phyloP scores from a whole-genome alignment of 2,888 invertebrate species.

The Agrochola lychnidis region DNA sequence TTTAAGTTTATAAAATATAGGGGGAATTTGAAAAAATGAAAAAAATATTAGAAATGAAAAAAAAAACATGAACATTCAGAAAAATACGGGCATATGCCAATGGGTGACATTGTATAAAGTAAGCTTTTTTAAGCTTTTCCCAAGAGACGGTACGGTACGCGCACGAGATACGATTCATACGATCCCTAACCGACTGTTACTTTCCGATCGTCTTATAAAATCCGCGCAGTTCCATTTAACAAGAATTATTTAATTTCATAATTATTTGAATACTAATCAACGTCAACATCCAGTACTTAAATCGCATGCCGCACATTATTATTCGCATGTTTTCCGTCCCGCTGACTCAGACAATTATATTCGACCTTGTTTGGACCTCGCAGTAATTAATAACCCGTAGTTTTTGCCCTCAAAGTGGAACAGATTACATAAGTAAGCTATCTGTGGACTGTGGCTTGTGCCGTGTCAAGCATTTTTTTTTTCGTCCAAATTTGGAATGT shows the following conservation, averaged over 20 bases:
- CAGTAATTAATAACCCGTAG: slow-evolving; percentile 63
- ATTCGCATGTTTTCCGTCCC: slow-evolving; percentile 47
- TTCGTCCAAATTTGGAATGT: slow-evolving; percentile 28
- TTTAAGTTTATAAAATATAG: too few species aligned
- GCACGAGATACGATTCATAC: neutral
- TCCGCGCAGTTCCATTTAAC: neutral
- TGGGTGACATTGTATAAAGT: too few species aligned
- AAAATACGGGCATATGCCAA: too few species aligned
- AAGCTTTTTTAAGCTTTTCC: neutral
- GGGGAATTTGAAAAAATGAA: too few species aligned
- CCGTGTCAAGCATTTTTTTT: slow-evolving; percentile 30
- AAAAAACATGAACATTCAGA: too few species aligned
- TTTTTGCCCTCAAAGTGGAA: slow-evolving; percentile 67
- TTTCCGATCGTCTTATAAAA: neutral
- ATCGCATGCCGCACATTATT: slow-evolving; percentile 45
- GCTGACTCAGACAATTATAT: slow-evolving; percentile 67
- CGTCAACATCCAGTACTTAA: slow-evolving; percentile 17
- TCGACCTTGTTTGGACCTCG: slow-evolving; percentile 68
- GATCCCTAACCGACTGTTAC: neutral
- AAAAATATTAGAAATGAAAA: too few species aligned
- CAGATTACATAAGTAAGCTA: slow-evolving; percentile 34
- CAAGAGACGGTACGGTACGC: neutral
- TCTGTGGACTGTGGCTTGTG: slow-evolving; percentile 26
- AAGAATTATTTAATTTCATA: neutral
- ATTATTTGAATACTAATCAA: slow-evolving; percentile 21